phyloP scores from a whole-genome alignment of 2,888 invertebrate genomes.

The Autographa pulchrina region DNA sequence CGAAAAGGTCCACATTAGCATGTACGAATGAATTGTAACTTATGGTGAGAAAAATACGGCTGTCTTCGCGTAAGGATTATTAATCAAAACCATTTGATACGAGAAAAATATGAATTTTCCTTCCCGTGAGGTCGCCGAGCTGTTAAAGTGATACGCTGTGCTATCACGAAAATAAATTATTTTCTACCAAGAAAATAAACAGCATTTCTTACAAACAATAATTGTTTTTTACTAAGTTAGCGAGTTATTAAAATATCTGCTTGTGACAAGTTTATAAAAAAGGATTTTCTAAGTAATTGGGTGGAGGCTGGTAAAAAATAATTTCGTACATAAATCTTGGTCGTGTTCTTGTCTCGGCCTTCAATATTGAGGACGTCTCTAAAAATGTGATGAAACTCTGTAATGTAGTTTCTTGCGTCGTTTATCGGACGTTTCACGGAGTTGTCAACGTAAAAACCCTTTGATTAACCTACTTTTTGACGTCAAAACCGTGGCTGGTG shows the following conservation, averaged over 20 bases:
- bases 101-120: conserved; percentile 81
- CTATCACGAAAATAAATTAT: conserved; percentile 47
- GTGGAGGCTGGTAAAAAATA: conserved; percentile 22
- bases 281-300: conserved; percentile 49
- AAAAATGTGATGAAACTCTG: conserved; percentile 31
- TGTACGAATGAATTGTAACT: conserved; percentile 83
- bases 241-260: conserved; percentile 59
- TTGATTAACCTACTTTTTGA: conserved; percentile 10
- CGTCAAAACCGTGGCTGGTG: neutral
- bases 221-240: conserved; percentile 53
- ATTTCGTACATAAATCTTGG: conserved; percentile 42
- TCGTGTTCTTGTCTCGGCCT: conserved; percentile 25
- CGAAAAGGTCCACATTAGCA: conserved; percentile 70
- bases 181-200: conserved; percentile 38
- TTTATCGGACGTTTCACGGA: conserved; percentile 14
- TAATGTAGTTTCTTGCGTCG: conserved; percentile 26
- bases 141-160: conserved; percentile 44
- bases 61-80: conserved; percentile 79
- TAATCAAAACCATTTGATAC: conserved; percentile 83
- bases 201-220: conserved; percentile 43
- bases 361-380: conserved; percentile 27
- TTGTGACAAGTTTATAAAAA: conserved; percentile 54
- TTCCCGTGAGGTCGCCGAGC: conserved; percentile 65
- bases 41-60: conserved; percentile 84
- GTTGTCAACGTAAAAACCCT: neutral